phyloP scores from a whole-genome alignment of 2,888 invertebrate genomes.

The Lepidochrysops patricia region DNA sequence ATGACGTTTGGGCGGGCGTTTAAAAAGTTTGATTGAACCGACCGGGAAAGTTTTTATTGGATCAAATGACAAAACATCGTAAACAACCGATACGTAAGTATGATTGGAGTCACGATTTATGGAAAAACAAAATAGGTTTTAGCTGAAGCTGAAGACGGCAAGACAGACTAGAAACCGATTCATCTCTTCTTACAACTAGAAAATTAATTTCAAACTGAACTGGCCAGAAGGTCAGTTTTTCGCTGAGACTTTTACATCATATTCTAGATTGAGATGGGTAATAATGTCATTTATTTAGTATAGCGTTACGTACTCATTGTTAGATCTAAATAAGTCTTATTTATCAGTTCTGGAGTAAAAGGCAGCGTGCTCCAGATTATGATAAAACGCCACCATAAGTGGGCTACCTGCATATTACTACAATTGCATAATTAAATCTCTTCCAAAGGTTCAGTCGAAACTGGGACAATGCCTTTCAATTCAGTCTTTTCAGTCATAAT shows the following conservation, averaged over 20 bases:
- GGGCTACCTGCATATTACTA: neutral
- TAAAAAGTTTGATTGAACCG: slow-evolving; percentile 69
- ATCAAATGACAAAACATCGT: slow-evolving; percentile 51
- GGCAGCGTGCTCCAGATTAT: neutral
- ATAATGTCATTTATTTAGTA: too few relatives aligned
- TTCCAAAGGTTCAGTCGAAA: neutral
- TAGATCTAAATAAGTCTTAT: too few relatives aligned
- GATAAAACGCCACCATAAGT: neutral
- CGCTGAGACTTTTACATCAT: too few relatives aligned
- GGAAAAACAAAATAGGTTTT: neutral
- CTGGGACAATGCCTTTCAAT: neutral
- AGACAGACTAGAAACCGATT: too few relatives aligned
- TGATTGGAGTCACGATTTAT: slow-evolving; percentile 14
- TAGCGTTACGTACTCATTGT: too few relatives aligned
- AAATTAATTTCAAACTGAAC: too few relatives aligned
- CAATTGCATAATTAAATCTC: slow-evolving; percentile 2
- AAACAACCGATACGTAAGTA: slow-evolving; percentile 32
- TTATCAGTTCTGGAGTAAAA: neutral
- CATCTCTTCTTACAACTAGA: too few relatives aligned
- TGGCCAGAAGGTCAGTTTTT: too few relatives aligned
- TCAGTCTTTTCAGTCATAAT: neutral
- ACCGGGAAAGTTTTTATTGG: slow-evolving; percentile 56
- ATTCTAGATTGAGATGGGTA: too few relatives aligned
- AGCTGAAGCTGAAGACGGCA: neutral
- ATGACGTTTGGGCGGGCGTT: slow-evolving; percentile 35